Base-by-base conservation (phyloP, 2,888 invertebrate genomes). In the Parnassius orleans region DNA sequence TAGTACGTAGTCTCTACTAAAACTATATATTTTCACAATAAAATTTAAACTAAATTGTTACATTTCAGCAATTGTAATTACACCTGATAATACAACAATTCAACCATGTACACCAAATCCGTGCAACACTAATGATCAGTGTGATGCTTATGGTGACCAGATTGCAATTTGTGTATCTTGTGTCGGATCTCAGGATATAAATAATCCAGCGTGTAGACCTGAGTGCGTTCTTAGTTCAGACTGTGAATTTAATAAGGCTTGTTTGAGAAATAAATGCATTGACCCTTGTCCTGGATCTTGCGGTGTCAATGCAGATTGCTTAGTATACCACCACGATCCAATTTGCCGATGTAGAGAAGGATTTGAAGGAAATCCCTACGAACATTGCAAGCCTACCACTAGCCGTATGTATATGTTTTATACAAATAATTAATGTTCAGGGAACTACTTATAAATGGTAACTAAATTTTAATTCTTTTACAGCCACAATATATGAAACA, bases 231-330 rank as follows among this genome's bases (percentile, higher is more conserved):
- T 95, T 14, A 95, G 95, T 76, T 94, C 95, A 1, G 97, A 97
- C 75, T 97, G 97, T 89, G 92, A 95, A 57, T 95, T 95, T 75
- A 92, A 96, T 78, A 94, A 92, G 75, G 95, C 96, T 61, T 97
- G 97, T 77, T 86, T 96, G 57, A 93, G 94, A 67, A 94, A 95
- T 72, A 93, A 92, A 77, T 97, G 97, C 77, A 81, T 93, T 12
- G 95, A 97, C 83, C 96, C 96, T 15, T 96, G 96, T 72, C 94
- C 94, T 10, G 96, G 96, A 56, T 95, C 95, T 3, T 96, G 96
- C 77, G 96, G 96, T 53, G 93, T 95, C 55, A 95, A 95, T 74
- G 95, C 96, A 53, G 78, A 93, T 64, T 96, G 96, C 77, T 88
- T 88, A 47, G 94, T 95, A n/a, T 93, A 95, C 67, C 91, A 93